Base-by-base conservation (phyloP, 1,140 invertebrate species). In the Aphaenogaster ashmeadi region DNA sequence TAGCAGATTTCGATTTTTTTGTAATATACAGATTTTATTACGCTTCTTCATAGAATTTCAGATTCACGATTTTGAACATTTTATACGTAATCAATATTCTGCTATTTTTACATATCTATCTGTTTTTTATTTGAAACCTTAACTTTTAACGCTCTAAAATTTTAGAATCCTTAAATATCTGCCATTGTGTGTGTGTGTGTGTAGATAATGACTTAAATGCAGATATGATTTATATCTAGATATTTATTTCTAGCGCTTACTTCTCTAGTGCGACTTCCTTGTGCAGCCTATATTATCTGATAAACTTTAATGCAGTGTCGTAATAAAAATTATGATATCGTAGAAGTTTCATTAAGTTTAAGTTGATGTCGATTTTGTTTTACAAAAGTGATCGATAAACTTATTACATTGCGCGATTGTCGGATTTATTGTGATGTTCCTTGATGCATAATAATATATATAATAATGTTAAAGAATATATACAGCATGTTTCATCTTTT, bases 271-370 rank as follows among this genome's bases (percentile, higher is more conserved):
- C 8, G 8, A 36, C 6, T n/a, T 74, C 9, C 2, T 38, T 5
- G 13, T 38, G 52, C 7, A 18, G n/a, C 36, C 15, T 38, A n/a
- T 6, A 9, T 74, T 74, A 74, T 54, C 18, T 54, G 33, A 54
- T 74, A 74, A 74, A 74, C 33, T 54, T 54, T 54, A 54, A 54
- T 18, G 18, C 33, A 33, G 15, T 74, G 13, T 50, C 11, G 47
- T 74, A 52, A 74, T 74, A 54, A 54, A 71, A 74, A 74, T 74
- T 18, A 44, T 11, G 33, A 74, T 27, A 9, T 18, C 15, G 0
- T 33, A 15, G 3, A 74, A 38, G 36, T 27, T 74, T 74, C 33
- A 54, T 18, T 7, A 33, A 74, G 8, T 4, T 71, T 50, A 15
- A 11, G 0, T 54, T 33, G n/a, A 71, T 6, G 0, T 54, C 52